Conservation (phyloP, 2,888 invertebrate genomes). For the Endotricha flammealis region DNA sequence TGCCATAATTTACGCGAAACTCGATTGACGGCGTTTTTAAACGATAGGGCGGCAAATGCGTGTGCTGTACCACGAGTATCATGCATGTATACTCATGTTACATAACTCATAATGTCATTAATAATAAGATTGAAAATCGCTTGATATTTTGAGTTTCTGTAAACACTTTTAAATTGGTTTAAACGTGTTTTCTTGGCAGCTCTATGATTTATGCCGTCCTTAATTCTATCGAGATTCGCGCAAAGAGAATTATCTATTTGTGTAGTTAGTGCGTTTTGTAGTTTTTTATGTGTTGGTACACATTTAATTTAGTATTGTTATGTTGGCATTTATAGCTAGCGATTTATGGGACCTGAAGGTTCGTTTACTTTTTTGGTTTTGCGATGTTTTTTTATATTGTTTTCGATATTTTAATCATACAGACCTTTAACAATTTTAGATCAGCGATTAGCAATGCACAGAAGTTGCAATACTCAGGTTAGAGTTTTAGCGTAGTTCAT, state of each 20-base stretch:
- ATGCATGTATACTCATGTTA: constrained; percentile 5
- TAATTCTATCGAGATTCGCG: constrained; percentile 71
- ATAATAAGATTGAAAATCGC: constrained; percentile 26
- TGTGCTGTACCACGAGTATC: constrained; percentile 24
- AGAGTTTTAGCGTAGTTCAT: no score
- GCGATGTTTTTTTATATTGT: constrained; percentile 12
- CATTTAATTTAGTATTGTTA: constrained; percentile 71
- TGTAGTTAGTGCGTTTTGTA: constrained; percentile 52
- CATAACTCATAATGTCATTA: constrained; percentile 19
- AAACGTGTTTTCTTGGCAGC: constrained; percentile 67
- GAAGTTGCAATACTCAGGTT: no score
- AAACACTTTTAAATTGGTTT: constrained; percentile 29
- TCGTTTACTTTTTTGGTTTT: constrained; percentile 26
- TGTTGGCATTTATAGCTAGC: constrained; percentile 51
- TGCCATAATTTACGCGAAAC: constrained; percentile 74
- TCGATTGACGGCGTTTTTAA: constrained; percentile 68
- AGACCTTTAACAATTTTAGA: no score
- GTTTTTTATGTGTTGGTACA: constrained; percentile 59
- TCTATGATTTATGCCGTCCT: constrained; percentile 69
- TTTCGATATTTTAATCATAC: no score
- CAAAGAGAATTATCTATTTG: constrained; percentile 72
- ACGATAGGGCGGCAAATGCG: constrained; percentile 66
- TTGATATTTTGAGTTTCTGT: constrained; percentile 10
- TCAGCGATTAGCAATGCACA: no score
- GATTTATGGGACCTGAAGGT: constrained; percentile 54